Evolutionary conservation across 2,113 vertebrate genomes (phyloP).

Genomic region (Quiscalus mexicanus): DNA sequence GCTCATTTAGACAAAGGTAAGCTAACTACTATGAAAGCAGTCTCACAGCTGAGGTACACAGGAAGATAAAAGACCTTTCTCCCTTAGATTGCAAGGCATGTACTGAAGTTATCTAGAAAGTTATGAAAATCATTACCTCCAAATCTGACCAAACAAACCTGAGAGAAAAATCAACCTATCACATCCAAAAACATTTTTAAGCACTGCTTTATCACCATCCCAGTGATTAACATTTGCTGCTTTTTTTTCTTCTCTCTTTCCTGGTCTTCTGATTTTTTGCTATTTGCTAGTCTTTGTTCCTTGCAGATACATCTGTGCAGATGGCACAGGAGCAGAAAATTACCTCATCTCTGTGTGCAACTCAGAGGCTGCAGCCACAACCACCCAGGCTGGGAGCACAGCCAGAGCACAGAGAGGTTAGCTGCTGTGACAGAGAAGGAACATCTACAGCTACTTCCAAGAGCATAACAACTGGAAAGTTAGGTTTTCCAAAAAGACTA

Average conservation of each 20-base stretch:
- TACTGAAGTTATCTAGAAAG: neutral
- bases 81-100: neutral
- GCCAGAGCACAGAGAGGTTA: neutral
- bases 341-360: neutral
- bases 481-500: neutral
- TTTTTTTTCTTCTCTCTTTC: neutral
- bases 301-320: neutral
- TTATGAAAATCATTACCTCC: neutral
- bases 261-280: neutral
- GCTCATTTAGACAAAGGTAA: neutral
- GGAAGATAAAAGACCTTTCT: neutral
- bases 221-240: neutral
- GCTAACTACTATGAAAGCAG: neutral
- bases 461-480: neutral
- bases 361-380: neutral
- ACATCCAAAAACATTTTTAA: neutral
- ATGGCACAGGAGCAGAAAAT: neutral
- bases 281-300: neutral
- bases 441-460: neutral
- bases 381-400: neutral
- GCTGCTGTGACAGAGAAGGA: neutral
- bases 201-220: neutral
- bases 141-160: neutral
- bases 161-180: neutral
- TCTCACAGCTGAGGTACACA: neutral